Percentiles rank a stretch among this genome's conserved stretches.
Conservation (phyloP, 1,140 invertebrate species). For the Antheraea mylitta region DNA sequence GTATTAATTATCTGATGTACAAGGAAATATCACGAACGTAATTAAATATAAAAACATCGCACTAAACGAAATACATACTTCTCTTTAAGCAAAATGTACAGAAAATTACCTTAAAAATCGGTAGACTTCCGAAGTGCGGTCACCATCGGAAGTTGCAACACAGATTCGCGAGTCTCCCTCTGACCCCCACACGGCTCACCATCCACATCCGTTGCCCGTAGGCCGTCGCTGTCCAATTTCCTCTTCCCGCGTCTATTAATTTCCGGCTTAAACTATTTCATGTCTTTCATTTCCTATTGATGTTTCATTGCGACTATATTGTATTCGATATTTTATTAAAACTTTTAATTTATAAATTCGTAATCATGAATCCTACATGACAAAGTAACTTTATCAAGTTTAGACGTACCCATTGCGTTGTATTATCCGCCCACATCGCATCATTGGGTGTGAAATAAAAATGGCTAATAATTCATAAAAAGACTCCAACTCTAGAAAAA, state of each 20-base stretch:
- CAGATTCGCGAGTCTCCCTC: constrained; percentile 47
- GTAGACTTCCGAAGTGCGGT: constrained; percentile 47
- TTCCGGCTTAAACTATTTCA: constrained; percentile 58
- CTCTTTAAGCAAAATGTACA: not conserved
- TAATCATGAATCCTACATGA: too few relatives aligned
- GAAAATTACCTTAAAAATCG: not conserved
- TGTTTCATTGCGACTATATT: constrained; percentile 16
- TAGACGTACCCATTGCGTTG: too few relatives aligned
- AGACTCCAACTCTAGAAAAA: too few relatives aligned
- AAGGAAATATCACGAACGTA: too few relatives aligned
- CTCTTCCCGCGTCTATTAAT: constrained; percentile 65
- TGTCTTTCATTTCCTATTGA: constrained; percentile 54
- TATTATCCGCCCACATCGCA: too few relatives aligned
- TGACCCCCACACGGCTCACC: constrained; percentile 26
- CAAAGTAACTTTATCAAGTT: too few relatives aligned
- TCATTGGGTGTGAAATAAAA: too few relatives aligned
- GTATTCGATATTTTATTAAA: not conserved
- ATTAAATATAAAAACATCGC: too few relatives aligned
- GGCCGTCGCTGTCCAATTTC: constrained; percentile 61
- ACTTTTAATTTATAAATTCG: not conserved
- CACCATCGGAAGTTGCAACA: constrained; percentile 54
- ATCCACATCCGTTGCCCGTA: constrained; percentile 52
- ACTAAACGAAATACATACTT: too few relatives aligned
- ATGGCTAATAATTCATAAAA: too few relatives aligned
- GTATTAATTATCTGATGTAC: too few relatives aligned